phyloP scores from a whole-genome alignment of 2,888 invertebrate species.

The Morpho deidamia region DNA sequence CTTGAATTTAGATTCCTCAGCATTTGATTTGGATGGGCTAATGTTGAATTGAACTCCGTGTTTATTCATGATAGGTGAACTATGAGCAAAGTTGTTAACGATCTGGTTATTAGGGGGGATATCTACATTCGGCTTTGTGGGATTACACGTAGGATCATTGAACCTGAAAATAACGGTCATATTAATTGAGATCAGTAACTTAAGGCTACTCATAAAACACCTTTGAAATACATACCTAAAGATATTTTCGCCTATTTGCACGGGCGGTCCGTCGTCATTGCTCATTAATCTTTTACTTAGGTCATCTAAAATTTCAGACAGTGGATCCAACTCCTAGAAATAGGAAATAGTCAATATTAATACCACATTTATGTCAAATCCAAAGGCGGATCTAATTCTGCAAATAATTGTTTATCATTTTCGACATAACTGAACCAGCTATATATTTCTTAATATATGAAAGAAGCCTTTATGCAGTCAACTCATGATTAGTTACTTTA shows the following conservation, averaged over 20 bases:
- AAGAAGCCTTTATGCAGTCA: no score
- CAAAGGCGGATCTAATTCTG: no score
- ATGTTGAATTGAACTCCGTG: slow-evolving; percentile 76
- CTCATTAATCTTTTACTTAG: slow-evolving; percentile 80
- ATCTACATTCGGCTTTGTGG: slow-evolving; percentile 47
- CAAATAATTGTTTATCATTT: no score
- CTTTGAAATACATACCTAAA: slow-evolving; percentile 63
- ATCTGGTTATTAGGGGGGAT: slow-evolving; percentile 45
- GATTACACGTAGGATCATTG: slow-evolving; percentile 81
- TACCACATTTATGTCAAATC: no score
- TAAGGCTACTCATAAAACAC: no score
- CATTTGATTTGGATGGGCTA: slow-evolving; percentile 64
- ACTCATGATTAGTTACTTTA: no score
- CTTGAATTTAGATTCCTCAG: slow-evolving; percentile 65
- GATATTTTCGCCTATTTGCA: slow-evolving; percentile 78
- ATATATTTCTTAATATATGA: no score
- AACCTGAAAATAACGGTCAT: slow-evolving; percentile 57
- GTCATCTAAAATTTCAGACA: slow-evolving; percentile 84
- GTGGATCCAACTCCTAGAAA: slow-evolving; percentile 78
- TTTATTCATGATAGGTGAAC: slow-evolving; percentile 76
- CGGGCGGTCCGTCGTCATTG: slow-evolving; percentile 52
- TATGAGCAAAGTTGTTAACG: slow-evolving; percentile 65
- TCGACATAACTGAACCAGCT: no score
- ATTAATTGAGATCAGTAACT: no score
- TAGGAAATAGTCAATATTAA: neutral